Conservation (phyloP, 2,113 vertebrate genomes). For the Microtus richardsoni region DNA sequence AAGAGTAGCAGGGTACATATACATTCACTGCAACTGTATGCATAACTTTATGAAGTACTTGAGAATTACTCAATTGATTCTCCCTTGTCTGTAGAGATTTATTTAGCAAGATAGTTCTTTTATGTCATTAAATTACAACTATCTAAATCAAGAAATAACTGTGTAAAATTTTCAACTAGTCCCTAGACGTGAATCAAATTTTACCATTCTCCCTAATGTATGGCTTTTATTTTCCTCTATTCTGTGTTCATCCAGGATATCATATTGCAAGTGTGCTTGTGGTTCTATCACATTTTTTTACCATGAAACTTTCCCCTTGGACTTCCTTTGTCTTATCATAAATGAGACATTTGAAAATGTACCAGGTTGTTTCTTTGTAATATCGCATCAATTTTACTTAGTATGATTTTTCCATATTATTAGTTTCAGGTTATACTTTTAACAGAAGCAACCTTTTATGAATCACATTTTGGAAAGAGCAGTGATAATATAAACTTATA, state of each 20-base stretch:
- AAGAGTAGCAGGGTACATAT: not conserved
- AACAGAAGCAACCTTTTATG: not conserved
- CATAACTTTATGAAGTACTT: not conserved
- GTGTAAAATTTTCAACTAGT: not conserved
- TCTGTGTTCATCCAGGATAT: not conserved
- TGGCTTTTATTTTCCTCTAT: not conserved
- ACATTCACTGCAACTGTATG: not conserved
- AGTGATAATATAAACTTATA: not conserved
- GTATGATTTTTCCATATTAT: slow-evolving; percentile 13
- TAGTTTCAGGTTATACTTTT: slow-evolving; percentile 38
- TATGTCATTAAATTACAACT: not conserved
- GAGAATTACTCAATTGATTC: not conserved
- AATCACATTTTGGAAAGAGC: not conserved
- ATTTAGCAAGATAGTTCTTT: slow-evolving; percentile 2
- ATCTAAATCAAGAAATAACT: not conserved
- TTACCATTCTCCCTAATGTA: not conserved
- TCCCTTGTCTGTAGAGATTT: slow-evolving; percentile 2
- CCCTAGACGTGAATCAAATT: slow-evolving; percentile 16
- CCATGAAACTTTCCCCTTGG: not conserved
- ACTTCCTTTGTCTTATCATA: slow-evolving; percentile 36
- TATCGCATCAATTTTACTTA: slow-evolving; percentile 17
- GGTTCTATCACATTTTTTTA: slow-evolving; percentile 38
- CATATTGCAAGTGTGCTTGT: not conserved
- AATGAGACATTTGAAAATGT: not conserved
- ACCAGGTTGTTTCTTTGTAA: slow-evolving; percentile 16